Evolutionary conservation across 37 sponge, comb jelly and placozoan genomes (phyloP).

Genomic region (Spongia lamella): DNA sequence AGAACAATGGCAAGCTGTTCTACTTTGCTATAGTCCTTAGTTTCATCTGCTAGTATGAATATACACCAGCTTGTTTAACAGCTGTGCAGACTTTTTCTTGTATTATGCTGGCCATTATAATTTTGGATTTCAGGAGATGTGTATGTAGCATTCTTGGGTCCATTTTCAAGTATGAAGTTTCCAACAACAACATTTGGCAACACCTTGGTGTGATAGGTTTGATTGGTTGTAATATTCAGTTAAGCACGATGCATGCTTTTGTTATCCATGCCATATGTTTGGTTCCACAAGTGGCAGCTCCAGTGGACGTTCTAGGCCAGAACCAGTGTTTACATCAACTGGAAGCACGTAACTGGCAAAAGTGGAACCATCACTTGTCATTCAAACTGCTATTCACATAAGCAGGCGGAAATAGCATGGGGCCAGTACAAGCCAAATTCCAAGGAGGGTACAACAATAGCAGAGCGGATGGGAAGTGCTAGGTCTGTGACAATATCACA

Average conservation of each 20-base stretch:
- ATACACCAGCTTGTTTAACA: slow-evolving; percentile 51
- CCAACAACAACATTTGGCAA: no score
- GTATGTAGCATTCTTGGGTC: slow-evolving; percentile 65
- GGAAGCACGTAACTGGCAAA: slow-evolving; percentile 65
- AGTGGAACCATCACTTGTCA: slow-evolving; percentile 43
- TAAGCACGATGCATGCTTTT: slow-evolving; percentile 58
- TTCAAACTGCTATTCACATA: slow-evolving; percentile 31
- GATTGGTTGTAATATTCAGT: slow-evolving; percentile 62
- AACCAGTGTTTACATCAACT: slow-evolving; percentile 47
- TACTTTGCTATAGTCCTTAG: slow-evolving; percentile 56
- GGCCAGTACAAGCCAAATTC: slow-evolving; percentile 32
- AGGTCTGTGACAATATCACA: slow-evolving; percentile 40
- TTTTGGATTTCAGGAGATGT: slow-evolving; percentile 73
- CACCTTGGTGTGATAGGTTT: slow-evolving; percentile 40
- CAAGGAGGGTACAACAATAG: slow-evolving; percentile 37
- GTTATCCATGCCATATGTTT: slow-evolving; percentile 55
- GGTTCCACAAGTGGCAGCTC: slow-evolving; percentile 35
- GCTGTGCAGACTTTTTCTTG: slow-evolving; percentile 26
- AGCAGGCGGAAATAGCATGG: slow-evolving; percentile 35
- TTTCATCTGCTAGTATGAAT: slow-evolving; percentile 70
- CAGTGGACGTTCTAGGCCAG: slow-evolving; percentile 34
- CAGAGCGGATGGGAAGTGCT: no score
- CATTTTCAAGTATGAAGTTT: no score
- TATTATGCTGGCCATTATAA: slow-evolving; percentile 61
- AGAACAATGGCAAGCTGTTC: slow-evolving; percentile 66